Percentiles rank a stretch among this genome's conserved stretches.
These are phyloP conservation scores for Lepidurus arcticus DNA, from an alignment of 1,140 invertebrate species.

Conservation along the genomic window DNA sequence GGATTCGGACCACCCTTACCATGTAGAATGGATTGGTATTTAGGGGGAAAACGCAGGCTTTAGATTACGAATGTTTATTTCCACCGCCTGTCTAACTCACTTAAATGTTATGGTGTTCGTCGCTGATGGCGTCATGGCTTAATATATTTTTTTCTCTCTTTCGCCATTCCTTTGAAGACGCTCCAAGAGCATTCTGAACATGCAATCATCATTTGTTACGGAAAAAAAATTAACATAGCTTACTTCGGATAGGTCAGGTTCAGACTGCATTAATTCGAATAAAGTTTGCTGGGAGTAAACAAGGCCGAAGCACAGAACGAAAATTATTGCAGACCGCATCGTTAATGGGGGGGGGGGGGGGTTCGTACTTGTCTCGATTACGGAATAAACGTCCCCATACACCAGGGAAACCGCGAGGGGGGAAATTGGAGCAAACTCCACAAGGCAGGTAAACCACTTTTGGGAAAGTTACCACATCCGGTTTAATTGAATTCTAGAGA, in stretches of 20 bases:
- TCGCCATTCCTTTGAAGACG: background rate
- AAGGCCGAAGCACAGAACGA: background rate
- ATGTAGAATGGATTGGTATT: constrained; percentile 11
- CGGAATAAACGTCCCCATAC: background rate
- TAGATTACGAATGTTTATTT: background rate
- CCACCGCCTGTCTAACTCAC: background rate
- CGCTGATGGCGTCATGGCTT: background rate
- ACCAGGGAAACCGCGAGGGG: background rate
- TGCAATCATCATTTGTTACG: background rate
- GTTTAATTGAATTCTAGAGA: background rate
- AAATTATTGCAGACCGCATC: constrained; percentile 8
- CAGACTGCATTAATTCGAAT: background rate
- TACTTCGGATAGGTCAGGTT: constrained; percentile 5
- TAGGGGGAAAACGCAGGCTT: background rate
- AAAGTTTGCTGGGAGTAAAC: background rate
- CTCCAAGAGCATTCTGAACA: background rate
- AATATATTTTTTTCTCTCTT: background rate
- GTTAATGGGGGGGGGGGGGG: background rate
- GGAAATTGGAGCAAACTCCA: background rate
- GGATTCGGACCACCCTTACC: background rate
- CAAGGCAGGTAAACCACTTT: background rate
- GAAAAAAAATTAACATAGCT: background rate
- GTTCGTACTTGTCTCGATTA: background rate
- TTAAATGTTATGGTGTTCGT: background rate
- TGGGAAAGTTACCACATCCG: constrained; percentile 8